phyloP scores from a whole-genome alignment of 2,797 vertebrate species.

The Tympanoctomys barrerae region DNA sequence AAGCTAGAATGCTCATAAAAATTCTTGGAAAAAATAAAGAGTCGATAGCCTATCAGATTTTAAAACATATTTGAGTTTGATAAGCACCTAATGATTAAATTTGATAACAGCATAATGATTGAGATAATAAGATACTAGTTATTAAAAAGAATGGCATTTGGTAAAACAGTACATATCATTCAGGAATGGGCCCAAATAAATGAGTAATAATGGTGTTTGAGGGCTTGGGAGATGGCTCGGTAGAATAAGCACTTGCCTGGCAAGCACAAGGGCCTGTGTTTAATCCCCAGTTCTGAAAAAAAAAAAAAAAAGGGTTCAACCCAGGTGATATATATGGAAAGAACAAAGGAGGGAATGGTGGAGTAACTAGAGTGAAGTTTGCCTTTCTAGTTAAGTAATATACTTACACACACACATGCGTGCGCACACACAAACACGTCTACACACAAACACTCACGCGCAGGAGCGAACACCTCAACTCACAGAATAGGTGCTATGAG shows the following conservation, averaged over 20 bases:
- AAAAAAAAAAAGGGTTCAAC: neutral
- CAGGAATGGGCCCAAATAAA: neutral
- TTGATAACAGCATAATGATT: neutral
- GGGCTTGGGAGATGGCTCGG: no score
- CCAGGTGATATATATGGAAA: neutral
- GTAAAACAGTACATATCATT: neutral
- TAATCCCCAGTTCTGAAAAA: no score
- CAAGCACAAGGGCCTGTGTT: no score
- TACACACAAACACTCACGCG: neutral
- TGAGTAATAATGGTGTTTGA: neutral
- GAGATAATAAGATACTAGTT: neutral
- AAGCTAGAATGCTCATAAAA: conserved; percentile 28
- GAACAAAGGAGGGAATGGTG: neutral
- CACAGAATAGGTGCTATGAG: neutral
- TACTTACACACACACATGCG: no score
- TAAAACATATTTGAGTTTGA: neutral
- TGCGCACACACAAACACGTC: neutral
- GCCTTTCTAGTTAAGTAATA: neutral
- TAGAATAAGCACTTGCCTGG: no score
- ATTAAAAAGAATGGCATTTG: neutral
- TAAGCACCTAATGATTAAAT: no score
- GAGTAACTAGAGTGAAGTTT: neutral
- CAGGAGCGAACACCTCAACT: neutral
- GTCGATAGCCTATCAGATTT: neutral
- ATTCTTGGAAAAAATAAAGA: neutral